Conservation (phyloP, 2,113 vertebrate species). For the Sphaerodactylus townsendi region DNA sequence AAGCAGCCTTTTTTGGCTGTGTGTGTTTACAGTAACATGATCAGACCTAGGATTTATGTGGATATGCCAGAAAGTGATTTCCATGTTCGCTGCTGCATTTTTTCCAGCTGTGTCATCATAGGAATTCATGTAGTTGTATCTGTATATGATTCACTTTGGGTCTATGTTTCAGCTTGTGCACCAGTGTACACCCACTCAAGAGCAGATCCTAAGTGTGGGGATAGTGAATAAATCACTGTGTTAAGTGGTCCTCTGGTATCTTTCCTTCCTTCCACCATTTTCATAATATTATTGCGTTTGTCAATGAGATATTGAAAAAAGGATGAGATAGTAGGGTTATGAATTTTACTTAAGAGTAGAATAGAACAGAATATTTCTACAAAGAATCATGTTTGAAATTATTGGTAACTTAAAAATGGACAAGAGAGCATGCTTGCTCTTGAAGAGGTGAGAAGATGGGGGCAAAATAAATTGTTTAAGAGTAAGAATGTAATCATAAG, state of each 20-base stretch:
- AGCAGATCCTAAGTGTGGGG: too few relatives aligned
- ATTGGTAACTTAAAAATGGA: neutral
- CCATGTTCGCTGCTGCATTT: neutral
- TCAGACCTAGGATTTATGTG: neutral
- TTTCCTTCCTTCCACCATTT: neutral
- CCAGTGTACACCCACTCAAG: neutral
- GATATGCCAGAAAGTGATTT: neutral
- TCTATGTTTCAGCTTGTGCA: neutral
- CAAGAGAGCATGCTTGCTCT: neutral
- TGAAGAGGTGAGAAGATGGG: neutral
- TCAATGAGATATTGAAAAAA: neutral
- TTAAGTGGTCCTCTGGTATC: neutral
- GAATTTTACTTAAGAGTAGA: neutral
- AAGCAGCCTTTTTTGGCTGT: neutral
- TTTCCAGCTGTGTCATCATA: neutral
- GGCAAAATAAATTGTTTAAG: fast-evolving
- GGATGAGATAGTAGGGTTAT: neutral
- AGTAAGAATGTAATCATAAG: neutral
- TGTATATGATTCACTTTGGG: neutral
- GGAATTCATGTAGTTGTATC: neutral
- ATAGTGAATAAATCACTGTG: neutral
- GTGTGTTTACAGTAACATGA: neutral
- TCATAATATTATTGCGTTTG: neutral
- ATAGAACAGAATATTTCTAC: neutral
- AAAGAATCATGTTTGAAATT: neutral